Evolutionary conservation across 2,888 invertebrate genomes (phyloP), one percentile per base, ranked within the genome.

Genomic region (Athetis lepigone): DNA sequence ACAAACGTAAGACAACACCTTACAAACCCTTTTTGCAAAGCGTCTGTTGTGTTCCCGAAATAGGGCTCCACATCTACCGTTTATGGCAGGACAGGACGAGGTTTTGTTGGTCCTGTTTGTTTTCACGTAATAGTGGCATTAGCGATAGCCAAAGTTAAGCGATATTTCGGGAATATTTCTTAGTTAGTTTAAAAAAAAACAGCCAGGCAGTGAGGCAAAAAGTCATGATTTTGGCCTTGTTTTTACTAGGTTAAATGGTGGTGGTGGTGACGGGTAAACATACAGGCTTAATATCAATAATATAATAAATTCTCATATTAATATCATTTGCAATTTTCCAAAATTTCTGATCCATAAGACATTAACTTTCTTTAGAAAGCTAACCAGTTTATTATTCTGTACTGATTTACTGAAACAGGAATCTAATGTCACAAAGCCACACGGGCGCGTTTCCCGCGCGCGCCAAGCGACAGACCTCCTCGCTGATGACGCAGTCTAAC

Each of bases 401-500:
- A 66, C 40, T 59, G 67, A 76, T 71, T 62, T 73, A 66, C 40
- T 59, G 67, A 76, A 80, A 82, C 91, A 95, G 95, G 91, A 94
- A 94, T 70, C 27, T 92, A 80, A 95, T 95, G 95, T 92, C 94
- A 68, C 92, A 93, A 87, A 95, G 95, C 81, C 91, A 94, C 91
- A 89, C 88, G 77, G 95, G 95, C 23, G 88, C 84, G 79, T 95
- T 95, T 76, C 92, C 93, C 70, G 72, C 90, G 81, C 92, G 93
- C 68, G 67, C 82, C 77, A 87, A 85, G 79, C 90, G 91, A 23
- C 71, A 82, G n/a, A 61, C 90, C 64, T 63, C 89, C 37, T 82
- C 90, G 78, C 85, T 86, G 80, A 95, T 95, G 95, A 91, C 95
- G 77, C 93, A 92, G 77, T 95, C 95, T 46, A 90, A 90, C 79